A percentile compares a stretch with the other conserved stretches of the same genome.
These are phyloP conservation scores for Enteromius fasciolatus DNA, from an alignment of 2,797 vertebrate genomes.

Conservation along the genomic window DNA sequence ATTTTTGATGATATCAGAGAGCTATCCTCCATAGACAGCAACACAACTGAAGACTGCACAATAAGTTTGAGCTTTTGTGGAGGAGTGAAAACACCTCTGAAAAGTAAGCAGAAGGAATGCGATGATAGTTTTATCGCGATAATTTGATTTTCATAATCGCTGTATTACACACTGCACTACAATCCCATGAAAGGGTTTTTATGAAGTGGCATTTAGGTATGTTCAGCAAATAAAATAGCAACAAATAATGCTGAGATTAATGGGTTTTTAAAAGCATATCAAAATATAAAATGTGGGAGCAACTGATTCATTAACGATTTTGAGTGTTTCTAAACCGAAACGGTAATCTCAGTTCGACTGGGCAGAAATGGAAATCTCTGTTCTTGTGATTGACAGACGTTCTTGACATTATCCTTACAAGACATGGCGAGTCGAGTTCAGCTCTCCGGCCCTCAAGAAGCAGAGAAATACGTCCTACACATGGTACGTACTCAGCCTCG, in stretches of 20 bases:
- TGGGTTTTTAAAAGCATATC: not conserved
- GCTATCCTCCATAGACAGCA: too few relatives aligned
- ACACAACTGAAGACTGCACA: not conserved
- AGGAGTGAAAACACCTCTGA: too few relatives aligned
- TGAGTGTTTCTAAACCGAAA: not conserved
- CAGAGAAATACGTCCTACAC: constrained; percentile 98
- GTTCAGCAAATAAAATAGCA: too few relatives aligned
- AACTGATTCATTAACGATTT: too few relatives aligned
- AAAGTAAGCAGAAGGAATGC: not conserved
- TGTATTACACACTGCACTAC: too few relatives aligned
- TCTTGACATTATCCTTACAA: constrained; percentile 97
- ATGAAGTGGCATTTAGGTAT: too few relatives aligned
- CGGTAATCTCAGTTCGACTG: not conserved
- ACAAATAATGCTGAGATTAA: too few relatives aligned
- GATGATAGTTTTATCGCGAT: too few relatives aligned
- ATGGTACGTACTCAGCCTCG: constrained; percentile 83
- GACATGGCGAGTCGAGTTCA: constrained; percentile 99
- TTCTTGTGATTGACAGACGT: constrained; percentile 80
- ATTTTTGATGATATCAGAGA: too few relatives aligned
- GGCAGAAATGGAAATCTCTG: not conserved
- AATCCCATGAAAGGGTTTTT: too few relatives aligned
- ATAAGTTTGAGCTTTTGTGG: not conserved
- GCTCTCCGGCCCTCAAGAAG: constrained; percentile 93
- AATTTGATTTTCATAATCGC: too few relatives aligned
- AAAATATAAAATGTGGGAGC: not conserved